Conservation (phyloP, 2,888 invertebrate species). For the Pandemis heparana region DNA sequence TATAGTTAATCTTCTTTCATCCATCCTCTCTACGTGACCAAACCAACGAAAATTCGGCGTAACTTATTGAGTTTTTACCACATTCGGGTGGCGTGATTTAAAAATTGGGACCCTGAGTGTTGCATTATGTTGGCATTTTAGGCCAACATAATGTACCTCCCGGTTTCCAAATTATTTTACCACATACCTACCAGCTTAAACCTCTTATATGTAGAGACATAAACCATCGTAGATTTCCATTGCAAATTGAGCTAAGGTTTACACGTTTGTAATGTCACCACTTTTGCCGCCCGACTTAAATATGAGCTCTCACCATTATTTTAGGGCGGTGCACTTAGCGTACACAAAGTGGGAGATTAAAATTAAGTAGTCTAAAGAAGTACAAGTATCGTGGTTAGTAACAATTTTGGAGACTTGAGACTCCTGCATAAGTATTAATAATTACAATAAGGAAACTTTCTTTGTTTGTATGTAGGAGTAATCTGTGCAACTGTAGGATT, state of each 20-base stretch:
- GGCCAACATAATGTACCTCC: too few relatives aligned
- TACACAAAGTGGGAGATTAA: conserved; percentile 10
- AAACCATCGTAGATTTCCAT: not conserved
- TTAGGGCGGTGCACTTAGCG: not conserved
- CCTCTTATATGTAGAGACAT: not conserved
- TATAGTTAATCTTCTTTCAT: too few relatives aligned
- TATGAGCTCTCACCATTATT: not conserved
- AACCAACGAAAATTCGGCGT: too few relatives aligned
- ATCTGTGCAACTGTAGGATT: too few relatives aligned
- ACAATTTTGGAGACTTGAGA: not conserved
- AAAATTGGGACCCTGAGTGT: too few relatives aligned
- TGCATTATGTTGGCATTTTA: too few relatives aligned
- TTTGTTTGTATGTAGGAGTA: too few relatives aligned
- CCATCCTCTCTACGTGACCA: too few relatives aligned
- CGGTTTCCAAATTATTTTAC: too few relatives aligned
- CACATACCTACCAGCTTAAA: not conserved
- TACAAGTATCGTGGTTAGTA: conserved; percentile 12
- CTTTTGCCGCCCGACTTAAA: not conserved
- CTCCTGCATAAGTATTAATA: not conserved
- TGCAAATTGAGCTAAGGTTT: not conserved
- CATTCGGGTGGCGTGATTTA: too few relatives aligned
- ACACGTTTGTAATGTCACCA: not conserved
- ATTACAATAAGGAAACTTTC: not conserved
- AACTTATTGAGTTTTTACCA: too few relatives aligned
- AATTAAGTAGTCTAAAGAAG: not conserved